phyloP scores from a whole-genome alignment of 2,888 invertebrate genomes.

The Mythimna loreyi region DNA sequence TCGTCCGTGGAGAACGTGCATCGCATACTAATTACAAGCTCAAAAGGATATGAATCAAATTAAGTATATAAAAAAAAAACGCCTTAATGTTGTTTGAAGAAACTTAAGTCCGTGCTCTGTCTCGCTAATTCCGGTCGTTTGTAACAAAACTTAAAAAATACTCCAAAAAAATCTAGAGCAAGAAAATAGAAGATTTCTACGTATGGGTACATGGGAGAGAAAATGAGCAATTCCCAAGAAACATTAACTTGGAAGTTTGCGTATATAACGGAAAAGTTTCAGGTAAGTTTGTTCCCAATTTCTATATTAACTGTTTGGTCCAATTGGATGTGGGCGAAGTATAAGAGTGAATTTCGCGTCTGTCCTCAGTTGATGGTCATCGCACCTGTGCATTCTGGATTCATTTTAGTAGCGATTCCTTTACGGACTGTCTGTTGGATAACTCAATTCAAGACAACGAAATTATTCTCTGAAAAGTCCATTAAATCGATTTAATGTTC shows the following conservation, averaged over 20 bases:
- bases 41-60: constrained; percentile 25
- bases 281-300: constrained; percentile 79
- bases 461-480: constrained; percentile 5
- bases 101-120: constrained; percentile 22
- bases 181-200: constrained; percentile 17
- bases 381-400: constrained; percentile 66
- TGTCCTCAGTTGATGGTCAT: constrained; percentile 60
- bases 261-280: constrained; percentile 67
- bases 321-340: constrained; percentile 84
- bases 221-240: constrained; percentile 51
- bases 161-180: background rate
- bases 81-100: constrained; percentile 25
- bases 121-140: constrained; percentile 19
- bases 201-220: constrained; percentile 10
- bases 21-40: constrained; percentile 44
- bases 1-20: constrained; percentile 34
- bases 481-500: background rate
- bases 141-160: constrained; percentile 2
- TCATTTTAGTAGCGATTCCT: constrained; percentile 46
- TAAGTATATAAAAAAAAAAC: constrained; percentile 17
- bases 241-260: constrained; percentile 61
- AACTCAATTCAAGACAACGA: constrained; percentile 19
- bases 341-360: constrained; percentile 83
- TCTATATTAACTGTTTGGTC: constrained; percentile 78
- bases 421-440: constrained; percentile 26